These are phyloP conservation scores for Valencia hispanica DNA, from an alignment of 2,797 vertebrate genomes.

Conservation along the genomic window DNA sequence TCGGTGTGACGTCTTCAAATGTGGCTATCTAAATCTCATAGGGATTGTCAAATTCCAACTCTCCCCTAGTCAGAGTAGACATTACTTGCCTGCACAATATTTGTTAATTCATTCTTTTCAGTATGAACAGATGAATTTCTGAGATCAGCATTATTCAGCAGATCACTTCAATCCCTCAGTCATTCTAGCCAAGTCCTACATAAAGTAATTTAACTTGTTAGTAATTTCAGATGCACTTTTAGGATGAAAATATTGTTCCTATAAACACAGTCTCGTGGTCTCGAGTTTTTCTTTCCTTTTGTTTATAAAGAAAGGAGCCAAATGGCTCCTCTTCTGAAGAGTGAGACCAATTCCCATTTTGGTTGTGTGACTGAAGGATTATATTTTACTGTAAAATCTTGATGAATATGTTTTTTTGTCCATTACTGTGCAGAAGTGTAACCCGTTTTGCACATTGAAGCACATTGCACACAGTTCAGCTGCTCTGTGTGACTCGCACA, in stretches of 20 bases:
- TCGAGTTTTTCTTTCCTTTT: conserved; percentile 64
- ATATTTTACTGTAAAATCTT: conserved; percentile 5
- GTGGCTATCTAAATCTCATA: too few relatives aligned
- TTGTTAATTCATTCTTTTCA: neutral
- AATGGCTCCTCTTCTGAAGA: conserved; percentile 6
- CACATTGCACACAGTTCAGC: conserved; percentile 2
- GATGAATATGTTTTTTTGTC: conserved; percentile 6
- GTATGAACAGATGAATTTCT: neutral
- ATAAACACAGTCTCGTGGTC: conserved; percentile 34
- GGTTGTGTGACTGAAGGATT: conserved; percentile 43
- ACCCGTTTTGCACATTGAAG: neutral
- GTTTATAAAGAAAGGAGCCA: conserved; percentile 58
- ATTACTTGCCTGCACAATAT: neutral
- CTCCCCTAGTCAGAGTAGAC: neutral
- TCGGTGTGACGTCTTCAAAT: too few relatives aligned
- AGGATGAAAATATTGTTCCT: neutral
- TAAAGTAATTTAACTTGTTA: neutral
- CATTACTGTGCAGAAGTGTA: conserved; percentile 4
- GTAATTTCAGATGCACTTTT: neutral
- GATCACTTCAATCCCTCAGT: neutral
- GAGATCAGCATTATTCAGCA: neutral
- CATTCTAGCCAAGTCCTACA: neutral
- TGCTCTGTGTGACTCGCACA: conserved; percentile 29
- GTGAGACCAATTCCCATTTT: conserved; percentile 55
- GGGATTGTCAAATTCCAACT: neutral